Evolutionary conservation across 1,140 invertebrate genomes (phyloP), one percentile per base, ranked within the genome.

Genomic region (Drosophila navojoa): DNA sequence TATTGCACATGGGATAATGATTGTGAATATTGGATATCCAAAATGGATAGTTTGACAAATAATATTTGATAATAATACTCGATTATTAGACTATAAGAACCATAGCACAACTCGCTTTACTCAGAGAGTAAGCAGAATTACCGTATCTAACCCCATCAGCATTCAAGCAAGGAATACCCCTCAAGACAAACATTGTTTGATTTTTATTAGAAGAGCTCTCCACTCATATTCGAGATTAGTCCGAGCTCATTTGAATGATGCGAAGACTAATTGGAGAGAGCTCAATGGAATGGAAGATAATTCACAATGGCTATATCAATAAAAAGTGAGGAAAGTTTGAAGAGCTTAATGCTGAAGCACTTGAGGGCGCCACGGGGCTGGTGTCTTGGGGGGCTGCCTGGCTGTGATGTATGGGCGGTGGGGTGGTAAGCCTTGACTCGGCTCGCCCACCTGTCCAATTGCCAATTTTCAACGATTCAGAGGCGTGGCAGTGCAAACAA

Each of bases 401-500:
- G 35, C 11, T 38, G 4, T 38, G 42, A 9, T 40, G 7, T 9
- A 9, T 29, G 40, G 40, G 40, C 13, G 42, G 3, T 13, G 13
- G 13, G 13, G 40, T 1, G 15, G n/a, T 45, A 45, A 45, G 42
- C 42, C n/a, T 45, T 15, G 42, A 16, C 42, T 16, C 42, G 42
- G 7, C 6, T 7, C 6, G n/a, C 16, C n/a, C 42, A 16, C n/a
- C 42, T 16, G n/a, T 45, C 42, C 42, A 45, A 45, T 45, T 45
- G 42, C 42, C 42, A 45, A 45, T 45, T 15, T 45, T 16, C n/a
- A 15, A 16, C 15, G 1, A 38, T 38, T 35, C 32, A 35, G n/a
- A 40, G 45, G 57, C 53, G 54, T 29, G 50, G 67, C 76, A 72
- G 35, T 9, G 47, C 19, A 6, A 47, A 62, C 76, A 78, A 78